Percentiles rank a stretch among this genome's conserved stretches.
These are phyloP conservation scores for Merodon equestris DNA, from an alignment of 2,888 invertebrate species.

Conservation along the genomic window DNA sequence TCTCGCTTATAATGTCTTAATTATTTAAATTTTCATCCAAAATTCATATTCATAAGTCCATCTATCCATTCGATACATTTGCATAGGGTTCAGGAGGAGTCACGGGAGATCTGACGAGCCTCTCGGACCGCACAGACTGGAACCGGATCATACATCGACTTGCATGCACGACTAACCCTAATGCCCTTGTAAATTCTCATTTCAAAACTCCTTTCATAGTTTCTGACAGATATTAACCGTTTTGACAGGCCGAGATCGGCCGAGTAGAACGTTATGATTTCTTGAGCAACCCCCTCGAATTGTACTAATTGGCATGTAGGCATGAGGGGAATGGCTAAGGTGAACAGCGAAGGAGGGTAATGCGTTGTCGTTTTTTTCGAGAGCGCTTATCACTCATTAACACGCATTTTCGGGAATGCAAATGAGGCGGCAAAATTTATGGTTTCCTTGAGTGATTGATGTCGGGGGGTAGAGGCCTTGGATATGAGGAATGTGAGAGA, in stretches of 20 bases:
- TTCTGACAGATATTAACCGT: slow-evolving; percentile 58
- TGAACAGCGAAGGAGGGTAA: slow-evolving; percentile 44
- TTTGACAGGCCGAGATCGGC: slow-evolving; percentile 57
- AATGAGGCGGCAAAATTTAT: slow-evolving; percentile 62
- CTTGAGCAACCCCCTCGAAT: neutral
- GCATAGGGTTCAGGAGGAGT: slow-evolving; percentile 25
- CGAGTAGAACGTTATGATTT: slow-evolving; percentile 68
- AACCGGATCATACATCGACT: slow-evolving; percentile 35
- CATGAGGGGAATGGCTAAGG: slow-evolving; percentile 32
- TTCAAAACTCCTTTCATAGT: neutral
- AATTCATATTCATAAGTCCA: slow-evolving; percentile 61
- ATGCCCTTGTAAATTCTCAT: slow-evolving; percentile 61
- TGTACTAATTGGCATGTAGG: slow-evolving; percentile 58
- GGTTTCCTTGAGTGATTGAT: slow-evolving; percentile 54
- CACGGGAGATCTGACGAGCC: neutral
- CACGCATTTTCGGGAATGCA: slow-evolving; percentile 64
- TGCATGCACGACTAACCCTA: slow-evolving; percentile 56
- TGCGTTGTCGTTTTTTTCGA: slow-evolving; percentile 53
- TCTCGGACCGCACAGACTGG: slow-evolving; percentile 48
- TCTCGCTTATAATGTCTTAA: slow-evolving; percentile 68
- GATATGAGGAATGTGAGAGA: slow-evolving; percentile 38
- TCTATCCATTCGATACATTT: slow-evolving; percentile 30
- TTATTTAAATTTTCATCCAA: slow-evolving; percentile 61
- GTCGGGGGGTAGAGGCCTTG: slow-evolving; percentile 30
- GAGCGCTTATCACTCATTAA: slow-evolving; percentile 68